These are phyloP conservation scores for Pediacus dermestoides DNA, from an alignment of 2,888 invertebrate genomes.

Conservation along the genomic window DNA sequence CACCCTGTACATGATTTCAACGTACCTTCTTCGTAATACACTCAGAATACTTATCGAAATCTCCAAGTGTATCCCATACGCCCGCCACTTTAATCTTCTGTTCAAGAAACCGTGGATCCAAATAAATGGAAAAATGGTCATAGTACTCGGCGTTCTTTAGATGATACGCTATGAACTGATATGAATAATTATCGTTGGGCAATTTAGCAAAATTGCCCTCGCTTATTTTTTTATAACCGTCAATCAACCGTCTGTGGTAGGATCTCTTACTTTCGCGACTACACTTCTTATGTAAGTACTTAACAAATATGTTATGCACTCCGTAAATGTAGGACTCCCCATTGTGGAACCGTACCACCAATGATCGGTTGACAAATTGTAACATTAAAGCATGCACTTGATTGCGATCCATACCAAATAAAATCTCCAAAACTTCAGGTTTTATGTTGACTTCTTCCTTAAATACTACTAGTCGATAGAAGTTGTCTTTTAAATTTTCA, in stretches of 20 bases:
- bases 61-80: conserved; percentile 65
- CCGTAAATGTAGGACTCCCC: conserved; percentile 64
- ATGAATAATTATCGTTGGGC: conserved; percentile 69
- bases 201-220: conserved; percentile 56
- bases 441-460: conserved; percentile 62
- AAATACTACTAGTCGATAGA: conserved; percentile 62
- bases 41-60: conserved; percentile 61
- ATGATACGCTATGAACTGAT: conserved; percentile 69
- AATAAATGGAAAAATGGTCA: conserved; percentile 59
- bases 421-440: conserved; percentile 45
- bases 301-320: conserved; percentile 65
- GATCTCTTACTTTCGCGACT: conserved; percentile 48
- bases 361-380: conserved; percentile 62
- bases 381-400: conserved; percentile 63
- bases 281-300: conserved; percentile 53
- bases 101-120: conserved; percentile 67
- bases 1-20: no score
- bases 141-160: conserved; percentile 56
- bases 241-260: conserved; percentile 58
- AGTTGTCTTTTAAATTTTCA: conserved; percentile 51
- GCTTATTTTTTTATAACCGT: conserved; percentile 55
- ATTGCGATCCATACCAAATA: conserved; percentile 50
- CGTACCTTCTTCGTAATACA: conserved; percentile 57
- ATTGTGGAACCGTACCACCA: conserved; percentile 63
- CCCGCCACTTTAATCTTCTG: conserved; percentile 67